These are phyloP conservation scores for Euzophera pinguis DNA, from an alignment of 2,888 invertebrate species.

Conservation along the genomic window DNA sequence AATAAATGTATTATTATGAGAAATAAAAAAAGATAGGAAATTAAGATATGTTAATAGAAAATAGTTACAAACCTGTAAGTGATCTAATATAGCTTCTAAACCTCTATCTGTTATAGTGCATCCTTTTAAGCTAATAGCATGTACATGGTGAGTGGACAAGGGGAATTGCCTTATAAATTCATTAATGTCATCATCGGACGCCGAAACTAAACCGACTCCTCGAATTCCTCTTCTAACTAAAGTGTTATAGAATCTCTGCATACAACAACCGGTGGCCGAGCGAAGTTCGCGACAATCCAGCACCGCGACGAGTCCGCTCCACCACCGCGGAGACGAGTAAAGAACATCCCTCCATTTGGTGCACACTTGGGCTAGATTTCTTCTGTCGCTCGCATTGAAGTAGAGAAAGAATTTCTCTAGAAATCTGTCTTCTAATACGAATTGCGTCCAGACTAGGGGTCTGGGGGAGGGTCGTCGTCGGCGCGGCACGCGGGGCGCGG, in stretches of 20 bases:
- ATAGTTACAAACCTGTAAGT: conserved; percentile 84
- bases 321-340: conserved; percentile 92
- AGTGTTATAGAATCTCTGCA: conserved; percentile 86
- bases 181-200: conserved; percentile 92
- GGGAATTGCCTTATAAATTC: conserved; percentile 94
- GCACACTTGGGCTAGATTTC: conserved; percentile 91
- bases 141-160: conserved; percentile 89
- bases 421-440: conserved; percentile 92
- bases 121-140: conserved; percentile 91
- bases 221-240: conserved; percentile 92
- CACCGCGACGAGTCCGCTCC: conserved; percentile 91
- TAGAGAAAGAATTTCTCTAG: conserved; percentile 91
- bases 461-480: conserved; percentile 76
- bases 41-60: conserved; percentile 9
- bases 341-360: conserved; percentile 92
- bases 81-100: conserved; percentile 91
- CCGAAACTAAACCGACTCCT: conserved; percentile 89
- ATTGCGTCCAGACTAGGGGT: conserved; percentile 84
- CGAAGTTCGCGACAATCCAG: conserved; percentile 92
- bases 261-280: conserved; percentile 73
- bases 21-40: conserved; percentile 18
- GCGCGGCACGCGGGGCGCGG: conserved; percentile 58
- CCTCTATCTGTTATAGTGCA: conserved; percentile 95
- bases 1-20: conserved; percentile 30
- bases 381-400: conserved; percentile 88